phyloP scores from a whole-genome alignment of 2,888 invertebrate genomes.

The Limnephilus lunatus region DNA sequence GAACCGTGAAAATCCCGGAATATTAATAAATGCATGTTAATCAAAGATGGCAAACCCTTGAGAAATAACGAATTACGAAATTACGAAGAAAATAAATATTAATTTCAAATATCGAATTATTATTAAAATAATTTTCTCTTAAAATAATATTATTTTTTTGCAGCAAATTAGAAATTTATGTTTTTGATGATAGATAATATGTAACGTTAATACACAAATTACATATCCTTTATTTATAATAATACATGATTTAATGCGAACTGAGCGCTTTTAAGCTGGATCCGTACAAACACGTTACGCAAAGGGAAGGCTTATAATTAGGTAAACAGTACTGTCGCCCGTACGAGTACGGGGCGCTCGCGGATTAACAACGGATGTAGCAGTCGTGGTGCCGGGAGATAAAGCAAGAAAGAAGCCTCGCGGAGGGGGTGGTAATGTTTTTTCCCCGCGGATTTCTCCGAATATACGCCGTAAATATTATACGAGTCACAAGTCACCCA shows the following conservation, averaged over 20 bases:
- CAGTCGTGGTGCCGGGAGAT: not conserved
- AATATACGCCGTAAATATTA: not conserved
- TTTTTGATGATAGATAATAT: too few relatives aligned
- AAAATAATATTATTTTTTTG: too few relatives aligned
- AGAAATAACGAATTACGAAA: too few relatives aligned
- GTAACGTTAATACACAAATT: not conserved
- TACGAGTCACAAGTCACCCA: not conserved
- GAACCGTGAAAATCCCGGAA: too few relatives aligned
- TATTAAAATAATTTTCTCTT: too few relatives aligned
- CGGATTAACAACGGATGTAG: not conserved
- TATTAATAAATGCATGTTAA: too few relatives aligned
- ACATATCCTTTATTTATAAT: not conserved
- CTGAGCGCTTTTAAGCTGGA: not conserved
- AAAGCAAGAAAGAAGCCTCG: constrained; percentile 12
- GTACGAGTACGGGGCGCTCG: not conserved
- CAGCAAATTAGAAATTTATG: too few relatives aligned
- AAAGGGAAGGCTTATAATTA: constrained; percentile 23
- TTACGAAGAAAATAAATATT: too few relatives aligned
- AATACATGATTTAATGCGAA: not conserved
- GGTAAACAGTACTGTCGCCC: constrained; percentile 24
- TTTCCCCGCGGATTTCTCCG: not conserved
- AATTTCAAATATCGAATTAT: too few relatives aligned
- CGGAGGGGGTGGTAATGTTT: not conserved
- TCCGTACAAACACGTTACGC: not conserved
- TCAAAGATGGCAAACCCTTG: too few relatives aligned